A percentile compares a stretch with the other conserved stretches of the same genome.
phyloP scores from a whole-genome alignment of 2,888 invertebrate genomes.

The Hyposoter didymator region DNA sequence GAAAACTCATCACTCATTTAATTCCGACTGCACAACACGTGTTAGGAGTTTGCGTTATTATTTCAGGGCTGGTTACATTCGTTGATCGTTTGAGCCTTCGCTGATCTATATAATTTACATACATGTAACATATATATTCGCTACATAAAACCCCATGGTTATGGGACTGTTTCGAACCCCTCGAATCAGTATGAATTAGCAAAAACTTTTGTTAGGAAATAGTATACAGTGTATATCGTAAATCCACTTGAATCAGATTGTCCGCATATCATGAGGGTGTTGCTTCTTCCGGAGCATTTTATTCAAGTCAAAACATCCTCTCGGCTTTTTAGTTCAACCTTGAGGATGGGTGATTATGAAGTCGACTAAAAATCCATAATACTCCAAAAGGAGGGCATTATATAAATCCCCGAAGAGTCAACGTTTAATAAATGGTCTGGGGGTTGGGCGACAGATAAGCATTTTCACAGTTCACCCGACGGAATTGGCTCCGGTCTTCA shows the following conservation, averaged over 20 bases:
- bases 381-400: constrained; percentile 1
- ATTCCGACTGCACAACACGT: constrained; percentile 50
- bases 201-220: constrained; percentile 59
- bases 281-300: constrained; percentile 51
- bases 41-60: constrained; percentile 52
- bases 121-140: constrained; percentile 34
- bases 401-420: constrained; percentile 32
- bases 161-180: constrained; percentile 58
- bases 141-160: constrained; percentile 55
- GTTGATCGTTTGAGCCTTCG: constrained; percentile 53
- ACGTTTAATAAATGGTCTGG: constrained; percentile 61
- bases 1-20: constrained; percentile 35
- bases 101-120: background rate
- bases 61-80: constrained; percentile 60
- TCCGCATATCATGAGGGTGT: constrained; percentile 47
- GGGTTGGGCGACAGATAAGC: constrained; percentile 22
- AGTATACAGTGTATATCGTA: constrained; percentile 5
- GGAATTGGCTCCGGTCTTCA: background rate
- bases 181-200: constrained; percentile 62
- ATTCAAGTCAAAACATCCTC: constrained; percentile 55
- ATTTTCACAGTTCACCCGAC: constrained; percentile 4
- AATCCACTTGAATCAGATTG: background rate
- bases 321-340: constrained; percentile 42
- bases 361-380: constrained; percentile 17
- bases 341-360: constrained; percentile 46